These are phyloP conservation scores for Abrostola triplasia DNA, from an alignment of 2,888 invertebrate genomes.

Conservation along the genomic window DNA sequence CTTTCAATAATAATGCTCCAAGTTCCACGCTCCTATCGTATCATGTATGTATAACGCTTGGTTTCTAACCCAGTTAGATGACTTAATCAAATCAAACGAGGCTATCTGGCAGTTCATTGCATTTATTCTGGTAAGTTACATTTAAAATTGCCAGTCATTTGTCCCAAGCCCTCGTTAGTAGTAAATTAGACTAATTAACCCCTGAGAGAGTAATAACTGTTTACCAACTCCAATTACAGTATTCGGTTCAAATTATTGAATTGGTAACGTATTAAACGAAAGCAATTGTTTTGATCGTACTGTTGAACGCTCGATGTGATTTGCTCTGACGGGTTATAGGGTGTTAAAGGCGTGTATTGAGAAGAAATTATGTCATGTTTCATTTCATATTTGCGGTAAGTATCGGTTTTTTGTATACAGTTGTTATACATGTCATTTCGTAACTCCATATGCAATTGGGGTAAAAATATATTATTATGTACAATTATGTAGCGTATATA, in stretches of 20 bases:
- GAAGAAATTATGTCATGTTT: background rate
- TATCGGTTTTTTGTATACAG: too few species aligned
- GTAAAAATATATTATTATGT: too few species aligned
- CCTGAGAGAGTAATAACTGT: constrained; percentile 69
- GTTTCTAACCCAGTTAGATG: constrained; percentile 29
- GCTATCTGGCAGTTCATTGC: constrained; percentile 29
- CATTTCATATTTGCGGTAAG: background rate
- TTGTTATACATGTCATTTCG: too few species aligned
- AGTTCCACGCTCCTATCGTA: background rate
- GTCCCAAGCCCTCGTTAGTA: constrained; percentile 58
- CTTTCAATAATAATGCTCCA: too few species aligned
- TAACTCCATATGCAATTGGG: too few species aligned
- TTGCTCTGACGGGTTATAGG: constrained; percentile 1
- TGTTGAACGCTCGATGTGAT: constrained; percentile 25
- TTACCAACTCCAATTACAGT: constrained; percentile 66
- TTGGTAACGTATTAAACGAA: constrained; percentile 49
- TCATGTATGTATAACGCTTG: constrained; percentile 16
- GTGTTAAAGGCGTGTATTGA: constrained; percentile 6
- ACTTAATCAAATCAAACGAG: constrained; percentile 34
- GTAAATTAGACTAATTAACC: constrained; percentile 70
- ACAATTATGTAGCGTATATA: too few species aligned
- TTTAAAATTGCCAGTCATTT: constrained; percentile 53
- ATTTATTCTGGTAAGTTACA: constrained; percentile 32
- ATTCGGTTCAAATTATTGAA: constrained; percentile 61
- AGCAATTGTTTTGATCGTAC: constrained; percentile 51